Evolutionary conservation across 1,140 invertebrate genomes (phyloP), one percentile per base, ranked within the genome.

Genomic region (Drosophila lacertosa): DNA sequence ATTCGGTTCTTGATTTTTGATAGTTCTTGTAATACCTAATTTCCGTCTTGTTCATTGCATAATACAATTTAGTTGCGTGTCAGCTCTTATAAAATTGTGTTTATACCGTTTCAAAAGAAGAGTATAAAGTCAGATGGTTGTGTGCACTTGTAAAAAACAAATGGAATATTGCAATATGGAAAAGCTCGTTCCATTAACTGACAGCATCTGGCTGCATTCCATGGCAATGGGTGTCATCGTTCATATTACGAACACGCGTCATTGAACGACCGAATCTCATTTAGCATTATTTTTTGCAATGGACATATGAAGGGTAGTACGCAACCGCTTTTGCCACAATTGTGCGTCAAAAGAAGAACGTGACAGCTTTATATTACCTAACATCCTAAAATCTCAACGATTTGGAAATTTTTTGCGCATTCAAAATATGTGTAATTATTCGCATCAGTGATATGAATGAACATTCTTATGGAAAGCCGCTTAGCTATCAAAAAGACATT

Each of bases 241-340:
- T 40, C 50, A 59, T 58, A 70, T 70, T 80, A 64, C 76, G 63
- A 37, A 86, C 86, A 86, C 77, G 81, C 81, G 64, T 32, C 80
- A 58, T 69, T 59, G 78, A 16, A 10, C 59, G 29, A 54, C 40
- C 45, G 62, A 84, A 84, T 76, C 60, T 66, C 65, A 82, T 78
- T 82, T 0, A 9, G 29, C 10, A 32, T 32, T 32, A 22, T 22
- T 22, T 22, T 22, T 22, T 22, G 20, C 20, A 22, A 2, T 22
- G 2, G 51, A 59, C 54, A 60, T 24, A 18, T 3, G 6, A 22
- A 54, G 11, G 13, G 20, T n/a, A n/a, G n/a, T n/a, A n/a, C n/a
- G n/a, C n/a, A n/a, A n/a, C n/a, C n/a, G n/a, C n/a, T n/a, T n/a
- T n/a, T n/a, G n/a, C n/a, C 16, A 37, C 10, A 40, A 29, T n/a